Evolutionary conservation across 2,113 vertebrate genomes (phyloP), one percentile per base, ranked within the genome.

Genomic region (Calcarius ornatus): DNA sequence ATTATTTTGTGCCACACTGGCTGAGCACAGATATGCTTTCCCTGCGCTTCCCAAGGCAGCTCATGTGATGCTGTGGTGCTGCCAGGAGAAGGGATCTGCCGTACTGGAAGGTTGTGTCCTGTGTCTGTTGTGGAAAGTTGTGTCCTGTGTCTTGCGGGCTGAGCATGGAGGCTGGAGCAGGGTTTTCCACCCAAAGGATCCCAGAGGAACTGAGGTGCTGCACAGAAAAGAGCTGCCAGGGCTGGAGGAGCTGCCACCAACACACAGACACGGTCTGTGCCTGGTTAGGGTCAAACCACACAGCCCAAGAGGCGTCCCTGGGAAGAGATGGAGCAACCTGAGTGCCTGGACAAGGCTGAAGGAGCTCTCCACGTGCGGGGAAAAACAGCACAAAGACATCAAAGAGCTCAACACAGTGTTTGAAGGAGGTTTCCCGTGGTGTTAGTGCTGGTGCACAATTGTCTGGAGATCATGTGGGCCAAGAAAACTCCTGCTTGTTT

Each of bases 1-100:
- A 96, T 94, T 97, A 96, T 93, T 96, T 86, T 81, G 72, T 90
- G 95, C 80, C 96, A 96, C 82, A 87, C 70, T 72, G 95, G 91
- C 57, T 96, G 95, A 98, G 82, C 86, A 90, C 60, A 82, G 78
- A 81, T 84, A 27, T 31, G 22, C 71, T 81, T 64, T 84, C 54
- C 72, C 40, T 65, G 45, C 31, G 63, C 79, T 72, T 90, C 47
- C 59, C 54, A 23, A 5, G 50, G 64, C 64, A 56, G 76, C 70
- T 54, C 2, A 0, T 23, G 5, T 1, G 12, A 59, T 1, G 8
- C 66, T 35, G 76, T 28, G 47, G 56, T 37, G 16, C 51, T 68
- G 13, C 0, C 69, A 69, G 92, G 47, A 50, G 69, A 42, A 65
- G 48, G 48, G 42, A 25, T 21, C 47, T 65, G 81, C 51, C n/a